phyloP scores from a whole-genome alignment of 1,140 invertebrate species.

The Drosophila mauritiana region DNA sequence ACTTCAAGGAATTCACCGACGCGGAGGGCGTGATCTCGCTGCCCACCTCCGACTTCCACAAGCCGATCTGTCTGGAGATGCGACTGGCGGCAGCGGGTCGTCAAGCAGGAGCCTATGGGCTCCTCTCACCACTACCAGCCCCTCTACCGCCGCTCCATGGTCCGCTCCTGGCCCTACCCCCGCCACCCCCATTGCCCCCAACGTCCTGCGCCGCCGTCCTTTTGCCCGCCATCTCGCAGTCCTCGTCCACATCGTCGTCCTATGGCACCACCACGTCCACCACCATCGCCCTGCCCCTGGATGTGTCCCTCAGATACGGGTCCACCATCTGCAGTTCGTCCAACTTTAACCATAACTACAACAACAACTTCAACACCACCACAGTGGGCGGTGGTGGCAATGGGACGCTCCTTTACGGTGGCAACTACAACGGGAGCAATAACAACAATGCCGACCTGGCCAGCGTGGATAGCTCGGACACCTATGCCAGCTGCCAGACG shows the following conservation, averaged over 20 bases:
- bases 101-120: conserved; percentile 67
- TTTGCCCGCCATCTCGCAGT: conserved; percentile 69
- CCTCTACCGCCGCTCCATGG: conserved; percentile 19
- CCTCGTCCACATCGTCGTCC: conserved; percentile 78
- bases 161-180: conserved; percentile 31
- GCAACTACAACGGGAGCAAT: conserved; percentile 85
- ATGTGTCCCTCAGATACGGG: conserved; percentile 62
- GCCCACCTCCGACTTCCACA: conserved; percentile 90
- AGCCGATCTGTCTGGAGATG: conserved; percentile 92
- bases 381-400: conserved; percentile 58
- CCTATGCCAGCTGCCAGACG: conserved; percentile 97
- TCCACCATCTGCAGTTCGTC: conserved; percentile 58
- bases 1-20: conserved; percentile 94
- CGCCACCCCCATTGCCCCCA: conserved; percentile 24
- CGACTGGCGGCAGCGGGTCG: conserved; percentile 73
- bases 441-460: conserved; percentile 88
- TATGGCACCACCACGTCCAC: conserved; percentile 82
- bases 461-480: conserved; percentile 94
- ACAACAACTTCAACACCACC: conserved; percentile 85
- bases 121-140: conserved; percentile 38
- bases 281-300: conserved; percentile 78
- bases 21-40: conserved; percentile 94
- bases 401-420: conserved; percentile 60
- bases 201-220: conserved; percentile 19
- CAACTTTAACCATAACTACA: conserved; percentile 84